These are phyloP conservation scores for Cottoperca gobio DNA, from an alignment of 2,797 vertebrate genomes.

Conservation along the genomic window DNA sequence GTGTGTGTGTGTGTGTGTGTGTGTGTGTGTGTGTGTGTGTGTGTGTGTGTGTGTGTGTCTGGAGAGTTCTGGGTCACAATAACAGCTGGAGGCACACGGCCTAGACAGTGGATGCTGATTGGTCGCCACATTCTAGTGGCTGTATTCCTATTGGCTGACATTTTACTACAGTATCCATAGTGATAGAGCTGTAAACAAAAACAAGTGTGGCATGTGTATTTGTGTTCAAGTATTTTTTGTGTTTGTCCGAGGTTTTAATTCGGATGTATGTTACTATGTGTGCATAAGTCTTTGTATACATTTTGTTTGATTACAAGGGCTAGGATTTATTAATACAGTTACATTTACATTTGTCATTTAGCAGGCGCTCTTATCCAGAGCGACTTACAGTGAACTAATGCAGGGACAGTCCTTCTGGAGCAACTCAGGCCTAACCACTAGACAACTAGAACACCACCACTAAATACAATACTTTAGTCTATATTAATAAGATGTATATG, in stretches of 20 bases:
- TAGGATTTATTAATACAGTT: not conserved
- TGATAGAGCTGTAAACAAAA: constrained; percentile 72
- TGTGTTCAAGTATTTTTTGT: not conserved
- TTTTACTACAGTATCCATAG: constrained; percentile 69
- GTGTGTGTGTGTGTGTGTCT: constrained; percentile 43
- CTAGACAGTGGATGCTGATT: constrained; percentile 71
- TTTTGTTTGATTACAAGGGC: not conserved
- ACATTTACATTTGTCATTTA: no score
- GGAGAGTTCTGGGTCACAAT: constrained; percentile 81
- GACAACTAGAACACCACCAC: no score
- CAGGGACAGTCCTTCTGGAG: no score
- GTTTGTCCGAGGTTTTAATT: not conserved
- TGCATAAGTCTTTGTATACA: not conserved
- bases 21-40: constrained; percentile 39
- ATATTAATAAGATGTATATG: not conserved
- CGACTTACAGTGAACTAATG: no score
- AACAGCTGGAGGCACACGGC: constrained; percentile 76
- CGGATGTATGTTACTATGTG: no score
- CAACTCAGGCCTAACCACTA: no score
- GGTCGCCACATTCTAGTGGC: constrained; percentile 32
- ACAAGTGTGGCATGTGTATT: constrained; percentile 19
- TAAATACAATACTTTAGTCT: no score
- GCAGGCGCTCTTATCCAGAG: no score
- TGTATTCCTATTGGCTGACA: constrained; percentile 50
- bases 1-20: constrained; percentile 30